phyloP scores from a whole-genome alignment of 1,140 invertebrate genomes.

The Panagrolaimus sp. region DNA sequence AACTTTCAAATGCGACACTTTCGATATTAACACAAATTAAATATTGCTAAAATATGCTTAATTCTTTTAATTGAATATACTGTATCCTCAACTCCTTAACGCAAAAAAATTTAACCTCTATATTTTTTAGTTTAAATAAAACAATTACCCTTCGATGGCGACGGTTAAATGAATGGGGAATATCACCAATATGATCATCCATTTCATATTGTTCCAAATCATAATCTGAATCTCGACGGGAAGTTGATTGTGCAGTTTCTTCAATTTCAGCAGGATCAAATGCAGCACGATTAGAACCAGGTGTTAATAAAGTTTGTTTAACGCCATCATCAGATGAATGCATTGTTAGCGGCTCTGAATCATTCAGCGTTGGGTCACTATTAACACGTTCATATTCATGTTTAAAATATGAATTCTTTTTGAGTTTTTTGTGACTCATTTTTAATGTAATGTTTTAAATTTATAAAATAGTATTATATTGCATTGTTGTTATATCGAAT shows the following conservation, averaged over 20 bases:
- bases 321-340: not conserved
- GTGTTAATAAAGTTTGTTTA: slow-evolving; percentile 1
- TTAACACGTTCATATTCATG: slow-evolving; percentile 15
- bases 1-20: too few species aligned
- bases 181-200: slow-evolving; percentile 51
- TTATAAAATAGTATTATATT: too few species aligned
- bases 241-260: slow-evolving; percentile 22
- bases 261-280: slow-evolving; percentile 17
- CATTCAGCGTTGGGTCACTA: not conserved
- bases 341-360: slow-evolving; percentile 7
- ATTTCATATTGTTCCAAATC: slow-evolving; percentile 49
- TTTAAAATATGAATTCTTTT: not conserved
- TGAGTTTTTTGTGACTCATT: too few species aligned
- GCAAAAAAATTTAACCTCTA: too few species aligned
- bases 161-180: slow-evolving; percentile 41
- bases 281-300: slow-evolving; percentile 6
- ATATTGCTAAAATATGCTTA: too few species aligned
- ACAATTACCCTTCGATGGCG: slow-evolving; percentile 30
- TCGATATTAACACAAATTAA: too few species aligned
- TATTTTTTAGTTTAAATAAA: too few species aligned
- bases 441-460: too few species aligned
- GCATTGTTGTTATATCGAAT: too few species aligned
- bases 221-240: slow-evolving; percentile 27
- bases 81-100: too few species aligned
- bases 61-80: too few species aligned